Evolutionary conservation across 2,888 invertebrate species (phyloP).

Genomic region (Napeogenes sylphis): DNA sequence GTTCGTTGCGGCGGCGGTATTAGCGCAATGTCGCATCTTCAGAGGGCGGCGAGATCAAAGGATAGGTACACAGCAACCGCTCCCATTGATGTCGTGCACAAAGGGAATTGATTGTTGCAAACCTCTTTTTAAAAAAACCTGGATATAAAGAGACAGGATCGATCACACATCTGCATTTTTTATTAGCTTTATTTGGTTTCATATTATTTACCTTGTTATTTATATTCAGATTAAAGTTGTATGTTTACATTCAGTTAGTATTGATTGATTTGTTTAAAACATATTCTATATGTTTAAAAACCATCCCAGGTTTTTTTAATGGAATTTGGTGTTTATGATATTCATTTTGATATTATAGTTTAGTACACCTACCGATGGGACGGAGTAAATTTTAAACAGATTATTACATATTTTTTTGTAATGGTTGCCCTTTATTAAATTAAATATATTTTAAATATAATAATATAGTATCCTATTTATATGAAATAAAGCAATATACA

Average conservation of each 20-base stretch:
- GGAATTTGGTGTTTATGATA: background rate
- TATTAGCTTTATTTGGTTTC: slow-evolving; percentile 25
- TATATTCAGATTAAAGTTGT: background rate
- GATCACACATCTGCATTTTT: slow-evolving; percentile 64
- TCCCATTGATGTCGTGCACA: slow-evolving; percentile 76
- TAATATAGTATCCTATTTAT: too few relatives aligned
- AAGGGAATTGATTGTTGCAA: slow-evolving; percentile 78
- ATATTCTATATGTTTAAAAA: too few relatives aligned
- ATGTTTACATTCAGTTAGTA: too few relatives aligned
- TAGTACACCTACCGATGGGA: background rate
- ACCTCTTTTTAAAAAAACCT: slow-evolving; percentile 62
- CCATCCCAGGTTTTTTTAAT: too few relatives aligned
- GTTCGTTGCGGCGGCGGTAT: slow-evolving; percentile 55
- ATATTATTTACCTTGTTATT: slow-evolving; percentile 19
- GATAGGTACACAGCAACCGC: slow-evolving; percentile 75
- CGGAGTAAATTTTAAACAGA: background rate
- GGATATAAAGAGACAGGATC: slow-evolving; percentile 51
- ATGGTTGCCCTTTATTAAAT: too few relatives aligned
- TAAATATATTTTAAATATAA: too few relatives aligned
- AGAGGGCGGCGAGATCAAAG: slow-evolving; percentile 76
- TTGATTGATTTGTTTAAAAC: too few relatives aligned
- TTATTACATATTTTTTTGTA: too few relatives aligned
- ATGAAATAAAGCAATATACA: too few relatives aligned
- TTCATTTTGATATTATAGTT: background rate
- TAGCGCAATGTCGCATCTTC: slow-evolving; percentile 76